Base-by-base conservation (phyloP, 2,888 invertebrate genomes). In the Leptopilina myrica region DNA sequence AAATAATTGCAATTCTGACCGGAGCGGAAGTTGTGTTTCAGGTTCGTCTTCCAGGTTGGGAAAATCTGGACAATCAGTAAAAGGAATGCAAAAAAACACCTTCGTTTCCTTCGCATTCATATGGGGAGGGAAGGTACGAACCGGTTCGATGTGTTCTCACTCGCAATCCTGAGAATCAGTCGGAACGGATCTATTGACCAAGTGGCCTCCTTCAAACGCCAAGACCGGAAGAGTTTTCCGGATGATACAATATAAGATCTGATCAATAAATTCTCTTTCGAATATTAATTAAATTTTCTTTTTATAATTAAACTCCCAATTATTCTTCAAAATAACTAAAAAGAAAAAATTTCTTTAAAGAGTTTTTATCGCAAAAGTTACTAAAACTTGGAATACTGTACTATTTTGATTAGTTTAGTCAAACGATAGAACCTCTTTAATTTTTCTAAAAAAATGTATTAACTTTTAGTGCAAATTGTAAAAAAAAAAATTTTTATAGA, bases 101-200 rank as follows among this genome's bases (percentile, higher is more conserved):
- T 78, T 40, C 79, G 78, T 81, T 78, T 77, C 67, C 76, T 76
- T 78, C 76, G 33, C 33, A 80, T 66, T 62, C 77, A 83, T 80
- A 79, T 79, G 82, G 77, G 79, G 80, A 78, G 80, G 56, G 78
- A 78, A 79, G 59, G 78, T 73, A 79, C 78, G 80, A 89, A 89
- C 88, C 87, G 87, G 88, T 88, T 86, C 80, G 85, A 86, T 85
- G 85, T 83, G 85, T 90, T 90, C 90, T 91, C 89, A 89, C 88
- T 88, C 83, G 85, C 83, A 83, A 87, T 90, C 88, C 90, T 86
- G 86, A 86, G 90, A 88, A 90, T 90, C 88, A 87, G 87, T 88
- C 87, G 89, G 88, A 90, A 88, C 88, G 88, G 87, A 90, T 89
- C 88, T 80, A 90, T 88, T 91, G 91, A 91, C 91, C 91, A 91